Conservation (phyloP, 1,140 invertebrate species). For the Trachymyrmex septentrionalis region DNA sequence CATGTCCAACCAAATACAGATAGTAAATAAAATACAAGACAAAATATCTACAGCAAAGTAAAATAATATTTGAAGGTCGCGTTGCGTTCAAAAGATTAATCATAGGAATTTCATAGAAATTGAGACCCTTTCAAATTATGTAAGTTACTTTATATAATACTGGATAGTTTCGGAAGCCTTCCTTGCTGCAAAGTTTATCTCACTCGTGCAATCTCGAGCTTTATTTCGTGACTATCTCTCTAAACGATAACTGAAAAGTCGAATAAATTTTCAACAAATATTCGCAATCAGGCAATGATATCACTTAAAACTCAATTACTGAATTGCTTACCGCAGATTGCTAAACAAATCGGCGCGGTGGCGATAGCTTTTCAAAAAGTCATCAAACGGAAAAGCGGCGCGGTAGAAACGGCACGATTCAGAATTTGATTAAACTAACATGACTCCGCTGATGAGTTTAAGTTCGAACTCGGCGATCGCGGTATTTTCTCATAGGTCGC, state of each 20-base stretch:
- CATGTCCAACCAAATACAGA: not conserved
- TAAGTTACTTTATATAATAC: slow-evolving; percentile 31
- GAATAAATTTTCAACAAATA: slow-evolving; percentile 22
- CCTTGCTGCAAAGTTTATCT: not conserved
- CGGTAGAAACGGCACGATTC: slow-evolving; percentile 6
- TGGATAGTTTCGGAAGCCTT: not conserved
- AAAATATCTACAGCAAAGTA: not conserved
- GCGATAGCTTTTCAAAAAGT: slow-evolving; percentile 32
- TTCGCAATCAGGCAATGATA: slow-evolving; percentile 18
- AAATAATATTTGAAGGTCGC: slow-evolving; percentile 1
- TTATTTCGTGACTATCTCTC: not conserved
- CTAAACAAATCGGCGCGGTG: slow-evolving; percentile 42
- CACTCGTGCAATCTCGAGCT: not conserved
- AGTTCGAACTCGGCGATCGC: slow-evolving; percentile 20
- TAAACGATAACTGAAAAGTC: not conserved
- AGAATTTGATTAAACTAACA: slow-evolving; percentile 48
- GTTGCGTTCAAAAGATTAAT: not conserved
- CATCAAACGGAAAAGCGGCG: not conserved
- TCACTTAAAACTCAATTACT: slow-evolving; percentile 37
- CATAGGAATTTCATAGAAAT: not conserved
- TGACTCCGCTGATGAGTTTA: slow-evolving; percentile 45
- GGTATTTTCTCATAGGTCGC: slow-evolving; percentile 50
- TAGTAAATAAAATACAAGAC: not conserved
- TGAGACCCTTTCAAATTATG: not conserved
- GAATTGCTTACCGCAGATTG: slow-evolving; percentile 37